A percentile compares a stretch with the other conserved stretches of the same genome.
Evolutionary conservation across 2,113 vertebrate species (phyloP).

Genomic region (Ophthalmolycus amberensis): DNA sequence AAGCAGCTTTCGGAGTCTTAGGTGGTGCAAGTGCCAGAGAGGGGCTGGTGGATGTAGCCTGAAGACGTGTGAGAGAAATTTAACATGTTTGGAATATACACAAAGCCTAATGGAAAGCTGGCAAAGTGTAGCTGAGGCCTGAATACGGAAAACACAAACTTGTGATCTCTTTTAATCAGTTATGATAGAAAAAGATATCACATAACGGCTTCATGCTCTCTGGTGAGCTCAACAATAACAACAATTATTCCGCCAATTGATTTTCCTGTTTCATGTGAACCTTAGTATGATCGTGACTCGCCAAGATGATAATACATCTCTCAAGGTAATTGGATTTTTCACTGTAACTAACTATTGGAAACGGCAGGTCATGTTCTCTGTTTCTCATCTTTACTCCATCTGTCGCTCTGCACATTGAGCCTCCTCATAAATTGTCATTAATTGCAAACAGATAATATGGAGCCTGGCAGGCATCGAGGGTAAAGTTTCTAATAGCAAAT

Average conservation of each 20-base stretch:
- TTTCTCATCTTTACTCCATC: neutral
- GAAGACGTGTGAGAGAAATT: neutral
- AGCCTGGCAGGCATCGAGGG: neutral
- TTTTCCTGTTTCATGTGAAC: slow-evolving; percentile 5
- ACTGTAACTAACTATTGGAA: neutral
- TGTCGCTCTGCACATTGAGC: neutral
- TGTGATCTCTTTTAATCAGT: neutral
- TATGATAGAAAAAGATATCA: neutral
- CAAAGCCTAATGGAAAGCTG: neutral
- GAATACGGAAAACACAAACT: neutral
- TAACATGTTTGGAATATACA: slow-evolving; percentile 7
- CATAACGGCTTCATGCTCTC: neutral
- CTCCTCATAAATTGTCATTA: neutral
- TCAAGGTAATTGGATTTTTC: neutral
- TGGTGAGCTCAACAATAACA: slow-evolving; percentile 14
- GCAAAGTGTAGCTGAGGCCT: neutral
- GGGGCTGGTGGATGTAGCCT: slow-evolving; percentile 4
- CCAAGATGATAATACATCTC: neutral
- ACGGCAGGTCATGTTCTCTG: neutral
- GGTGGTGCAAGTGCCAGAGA: slow-evolving; percentile 21
- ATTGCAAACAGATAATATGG: neutral
- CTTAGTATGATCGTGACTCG: neutral
- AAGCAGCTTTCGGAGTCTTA: slow-evolving; percentile 23
- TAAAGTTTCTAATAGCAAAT: neutral
- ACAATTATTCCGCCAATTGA: neutral